These are phyloP conservation scores for Phaetusa simplex DNA, from an alignment of 2,113 vertebrate genomes.

Conservation along the genomic window DNA sequence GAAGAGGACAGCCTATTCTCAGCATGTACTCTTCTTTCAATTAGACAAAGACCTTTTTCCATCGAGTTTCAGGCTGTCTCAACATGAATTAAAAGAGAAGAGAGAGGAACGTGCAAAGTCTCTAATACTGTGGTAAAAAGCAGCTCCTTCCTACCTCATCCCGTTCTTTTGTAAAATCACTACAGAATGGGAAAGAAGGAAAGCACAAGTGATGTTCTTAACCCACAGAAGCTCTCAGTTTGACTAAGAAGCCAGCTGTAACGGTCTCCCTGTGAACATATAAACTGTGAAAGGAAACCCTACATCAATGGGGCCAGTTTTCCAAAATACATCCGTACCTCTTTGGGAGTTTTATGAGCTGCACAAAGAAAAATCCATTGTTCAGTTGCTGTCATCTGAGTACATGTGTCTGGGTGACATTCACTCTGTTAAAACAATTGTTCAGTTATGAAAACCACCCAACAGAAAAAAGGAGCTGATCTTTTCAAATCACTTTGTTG, in stretches of 20 bases:
- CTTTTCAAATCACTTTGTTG: background rate
- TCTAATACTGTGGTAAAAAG: background rate
- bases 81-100: background rate
- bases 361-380: constrained; percentile 99
- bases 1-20: background rate
- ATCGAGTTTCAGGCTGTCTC: background rate
- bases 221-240: background rate
- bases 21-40: background rate
- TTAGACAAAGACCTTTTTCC: background rate
- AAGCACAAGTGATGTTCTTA: background rate
- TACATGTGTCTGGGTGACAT: constrained; percentile 97
- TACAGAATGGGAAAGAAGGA: background rate
- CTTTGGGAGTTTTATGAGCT: constrained; percentile 99
- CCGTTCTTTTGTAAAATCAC: background rate
- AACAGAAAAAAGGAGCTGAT: background rate
- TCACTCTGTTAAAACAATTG: constrained; percentile 84
- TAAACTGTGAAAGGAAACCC: background rate
- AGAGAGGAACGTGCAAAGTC: background rate
- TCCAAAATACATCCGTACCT: constrained; percentile 74
- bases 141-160: background rate
- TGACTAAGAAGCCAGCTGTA: background rate
- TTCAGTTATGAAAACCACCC: background rate
- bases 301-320: background rate
- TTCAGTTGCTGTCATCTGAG: constrained; percentile 99
- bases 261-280: background rate